phyloP scores from a whole-genome alignment of 2,888 invertebrate genomes.

The Agonopterix heracliana region DNA sequence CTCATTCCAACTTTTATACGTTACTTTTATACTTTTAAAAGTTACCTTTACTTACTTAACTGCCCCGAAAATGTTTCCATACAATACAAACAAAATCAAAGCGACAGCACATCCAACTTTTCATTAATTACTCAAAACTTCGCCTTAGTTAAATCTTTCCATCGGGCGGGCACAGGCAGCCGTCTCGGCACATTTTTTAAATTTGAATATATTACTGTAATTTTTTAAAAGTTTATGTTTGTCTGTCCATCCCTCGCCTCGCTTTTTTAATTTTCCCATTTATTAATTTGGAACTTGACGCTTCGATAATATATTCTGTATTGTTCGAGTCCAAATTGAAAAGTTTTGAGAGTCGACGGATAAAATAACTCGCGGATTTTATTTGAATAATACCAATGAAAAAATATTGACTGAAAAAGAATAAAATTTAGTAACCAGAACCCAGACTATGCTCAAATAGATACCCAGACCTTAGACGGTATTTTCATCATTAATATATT shows the following conservation, averaged over 20 bases:
- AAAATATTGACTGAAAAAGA: too few species aligned
- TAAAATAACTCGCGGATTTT: too few species aligned
- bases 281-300: conserved; percentile 40
- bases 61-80: too few species aligned
- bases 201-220: conserved; percentile 49
- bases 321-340: conserved; percentile 31
- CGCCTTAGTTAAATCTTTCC: conserved; percentile 18
- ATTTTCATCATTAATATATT: too few species aligned
- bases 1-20: too few species aligned
- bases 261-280: conserved; percentile 34
- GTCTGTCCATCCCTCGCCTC: conserved; percentile 22
- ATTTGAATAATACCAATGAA: too few species aligned
- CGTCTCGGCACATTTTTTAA: conserved; percentile 28
- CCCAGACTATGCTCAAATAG: too few species aligned
- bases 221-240: conserved; percentile 53
- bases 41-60: too few species aligned
- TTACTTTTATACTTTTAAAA: too few species aligned
- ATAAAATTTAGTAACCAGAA: too few species aligned
- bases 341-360: conserved; percentile 27
- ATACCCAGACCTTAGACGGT: too few species aligned
- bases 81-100: too few species aligned
- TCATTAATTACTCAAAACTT: conserved; percentile 13
- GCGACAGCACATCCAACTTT: conserved; percentile 3
- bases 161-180: conserved; percentile 27
- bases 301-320: conserved; percentile 36